Base-by-base conservation (phyloP, 1,140 invertebrate species). In the Temnothorax curvispinosus region DNA sequence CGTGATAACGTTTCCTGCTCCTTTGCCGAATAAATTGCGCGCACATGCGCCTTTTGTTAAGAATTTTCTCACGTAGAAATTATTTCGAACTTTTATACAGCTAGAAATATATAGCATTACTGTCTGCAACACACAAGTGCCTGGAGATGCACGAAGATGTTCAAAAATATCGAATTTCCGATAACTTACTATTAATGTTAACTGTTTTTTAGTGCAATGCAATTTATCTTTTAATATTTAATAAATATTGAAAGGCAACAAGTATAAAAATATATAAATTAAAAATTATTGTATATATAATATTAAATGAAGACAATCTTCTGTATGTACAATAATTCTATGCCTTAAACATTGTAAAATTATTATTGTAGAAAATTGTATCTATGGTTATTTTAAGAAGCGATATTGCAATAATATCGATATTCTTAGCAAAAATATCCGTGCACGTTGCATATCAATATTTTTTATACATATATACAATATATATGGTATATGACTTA, bases 361-460 rank as follows among this genome's bases (percentile, higher is more conserved):
- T 64, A 78, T 77, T 62, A 62, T 62, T 41, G 21, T 8, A 56
- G 35, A 38, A 75, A 58, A 21, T 27, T 18, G 13, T 32, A 27
- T 77, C 13, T 27, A n/a, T 41, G 54, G 6, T 60, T 58, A 6
- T 56, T 15, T 2, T 54, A 35, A 74, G 15, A 74, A 54, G 15
- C 32, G 32, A 44, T 69, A 69, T 81, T 18, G 15, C 50, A 27
- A 54, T n/a, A 4, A 9, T 80, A 38, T 71, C 18, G 21, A 56
- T 80, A 67, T 78, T 78, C 32, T 67, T 50, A 15, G 5, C 5
- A 78, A 69, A 69, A 65, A 52, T 50, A 50, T 67, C n/a, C 11
- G 6, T 80, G n/a, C 7, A 11, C 32, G 21, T 32, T 54, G 38
- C n/a, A 44, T 13, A 56, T 69, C 21, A 13, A 80, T 52, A 69